Conservation (phyloP, 2,113 vertebrate genomes). For the Amblyopsis rosae region DNA sequence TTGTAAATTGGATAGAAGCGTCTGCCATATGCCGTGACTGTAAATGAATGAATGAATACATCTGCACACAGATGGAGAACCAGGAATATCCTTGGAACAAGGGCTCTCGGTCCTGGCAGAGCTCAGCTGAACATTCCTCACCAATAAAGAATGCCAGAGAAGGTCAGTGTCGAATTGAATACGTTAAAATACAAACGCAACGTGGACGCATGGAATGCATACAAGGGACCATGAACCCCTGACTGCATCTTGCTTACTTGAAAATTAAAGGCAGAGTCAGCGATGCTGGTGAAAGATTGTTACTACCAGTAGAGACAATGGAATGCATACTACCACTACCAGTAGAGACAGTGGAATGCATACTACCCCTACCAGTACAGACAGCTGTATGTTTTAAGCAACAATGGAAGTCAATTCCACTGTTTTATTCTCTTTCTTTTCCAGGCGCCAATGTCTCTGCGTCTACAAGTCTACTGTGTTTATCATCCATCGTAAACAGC, state of each 20-base stretch:
- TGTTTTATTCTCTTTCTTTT: conserved; percentile 27
- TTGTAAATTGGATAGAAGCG: too few species aligned
- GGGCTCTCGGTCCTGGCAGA: conserved; percentile 84
- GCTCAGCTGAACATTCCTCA: conserved; percentile 87
- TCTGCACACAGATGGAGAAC: conserved; percentile 73
- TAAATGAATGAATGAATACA: neutral
- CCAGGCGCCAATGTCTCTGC: conserved; percentile 79
- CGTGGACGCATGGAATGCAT: too few species aligned
- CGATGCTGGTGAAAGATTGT: too few species aligned
- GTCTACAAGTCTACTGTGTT: conserved; percentile 90
- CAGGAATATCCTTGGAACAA: conserved; percentile 82
- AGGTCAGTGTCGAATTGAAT: conserved; percentile 74
- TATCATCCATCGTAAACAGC: conserved; percentile 97
- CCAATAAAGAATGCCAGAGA: conserved; percentile 77
- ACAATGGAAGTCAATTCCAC: neutral
- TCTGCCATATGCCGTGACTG: too few species aligned
- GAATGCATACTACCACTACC: too few species aligned
- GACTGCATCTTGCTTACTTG: neutral
- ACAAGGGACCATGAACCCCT: neutral
- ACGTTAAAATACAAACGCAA: too few species aligned
- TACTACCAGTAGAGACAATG: too few species aligned
- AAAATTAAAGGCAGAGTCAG: too few species aligned
- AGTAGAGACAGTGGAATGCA: too few species aligned
- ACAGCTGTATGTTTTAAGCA: too few species aligned
- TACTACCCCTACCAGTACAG: too few species aligned